Conservation (phyloP, 2,888 invertebrate genomes). For the Cephalotes varians region DNA sequence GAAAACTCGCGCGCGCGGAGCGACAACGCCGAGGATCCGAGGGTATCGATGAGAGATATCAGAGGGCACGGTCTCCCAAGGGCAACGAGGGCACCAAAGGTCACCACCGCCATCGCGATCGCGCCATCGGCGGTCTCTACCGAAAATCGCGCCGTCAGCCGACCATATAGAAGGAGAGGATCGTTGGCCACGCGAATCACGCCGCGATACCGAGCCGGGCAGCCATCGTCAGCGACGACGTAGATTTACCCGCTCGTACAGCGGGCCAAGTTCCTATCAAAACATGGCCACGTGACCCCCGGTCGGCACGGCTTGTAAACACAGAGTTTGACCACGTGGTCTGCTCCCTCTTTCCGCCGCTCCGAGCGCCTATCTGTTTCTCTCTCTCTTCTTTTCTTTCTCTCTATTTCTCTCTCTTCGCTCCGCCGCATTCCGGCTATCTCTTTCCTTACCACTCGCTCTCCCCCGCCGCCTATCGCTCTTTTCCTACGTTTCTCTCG, state of each 20-base stretch:
- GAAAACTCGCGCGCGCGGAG: constrained; percentile 8
- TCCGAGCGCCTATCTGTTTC: constrained; percentile 66
- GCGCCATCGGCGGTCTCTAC: constrained; percentile 7
- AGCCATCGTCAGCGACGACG: background rate
- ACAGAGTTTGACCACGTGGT: constrained; percentile 83
- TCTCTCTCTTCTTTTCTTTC: constrained; percentile 50
- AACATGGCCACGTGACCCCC: constrained; percentile 83
- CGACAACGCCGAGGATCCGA: constrained; percentile 18
- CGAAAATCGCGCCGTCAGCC: constrained; percentile 9
- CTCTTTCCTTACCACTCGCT: constrained; percentile 34
- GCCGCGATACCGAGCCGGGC: constrained; percentile 11
- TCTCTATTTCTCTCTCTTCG: constrained; percentile 52
- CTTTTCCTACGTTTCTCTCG: constrained; percentile 31
- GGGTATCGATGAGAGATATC: constrained; percentile 65
- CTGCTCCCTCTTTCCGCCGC: constrained; percentile 66
- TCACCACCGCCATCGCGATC: constrained; percentile 39
- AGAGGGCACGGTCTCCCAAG: constrained; percentile 27
- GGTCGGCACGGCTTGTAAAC: constrained; percentile 79
- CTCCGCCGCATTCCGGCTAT: constrained; percentile 31
- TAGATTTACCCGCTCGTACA: constrained; percentile 48
- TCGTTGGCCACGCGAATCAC: constrained; percentile 5
- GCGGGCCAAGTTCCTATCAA: constrained; percentile 78
- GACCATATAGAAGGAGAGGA: constrained; percentile 13
- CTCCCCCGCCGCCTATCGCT: background rate
- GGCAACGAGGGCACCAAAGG: constrained; percentile 33